phyloP scores from a whole-genome alignment of 1,140 invertebrate genomes.

The Tyrophagus putrescentiae region DNA sequence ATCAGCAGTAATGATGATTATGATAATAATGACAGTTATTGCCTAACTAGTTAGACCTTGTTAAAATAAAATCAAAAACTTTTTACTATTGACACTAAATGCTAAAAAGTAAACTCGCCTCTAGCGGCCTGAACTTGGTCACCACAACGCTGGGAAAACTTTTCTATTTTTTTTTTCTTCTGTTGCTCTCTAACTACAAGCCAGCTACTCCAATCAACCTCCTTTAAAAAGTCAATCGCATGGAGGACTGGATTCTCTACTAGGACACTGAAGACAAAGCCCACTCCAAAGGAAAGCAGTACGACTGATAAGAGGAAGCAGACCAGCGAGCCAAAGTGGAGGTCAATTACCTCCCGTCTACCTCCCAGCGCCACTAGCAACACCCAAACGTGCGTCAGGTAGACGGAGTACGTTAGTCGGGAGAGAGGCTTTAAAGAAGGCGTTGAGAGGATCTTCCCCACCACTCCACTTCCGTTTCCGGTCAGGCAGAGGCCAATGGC shows the following conservation, averaged over 20 bases:
- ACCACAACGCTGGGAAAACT: no score
- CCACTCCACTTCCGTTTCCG: background rate
- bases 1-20: no score
- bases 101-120: no score
- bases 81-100: no score
- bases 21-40: no score
- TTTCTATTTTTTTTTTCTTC: no score
- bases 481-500: background rate
- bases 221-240: background rate
- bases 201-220: no score
- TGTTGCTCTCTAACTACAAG: no score
- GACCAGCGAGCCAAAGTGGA: background rate
- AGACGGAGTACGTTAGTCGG: conserved; percentile 30
- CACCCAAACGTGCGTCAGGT: conserved; percentile 30
- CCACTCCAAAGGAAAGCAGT: background rate
- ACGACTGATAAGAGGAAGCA: background rate
- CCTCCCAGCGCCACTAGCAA: conserved; percentile 23
- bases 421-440: conserved; percentile 25
- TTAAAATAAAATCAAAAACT: no score
- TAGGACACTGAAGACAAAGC: background rate
- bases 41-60: no score
- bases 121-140: no score
- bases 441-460: background rate
- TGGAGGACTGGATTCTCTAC: background rate
- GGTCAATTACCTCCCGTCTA: conserved; percentile 18